These are phyloP conservation scores for Papilio polyxenes DNA, from an alignment of 1,140 invertebrate species.

Conservation along the genomic window DNA sequence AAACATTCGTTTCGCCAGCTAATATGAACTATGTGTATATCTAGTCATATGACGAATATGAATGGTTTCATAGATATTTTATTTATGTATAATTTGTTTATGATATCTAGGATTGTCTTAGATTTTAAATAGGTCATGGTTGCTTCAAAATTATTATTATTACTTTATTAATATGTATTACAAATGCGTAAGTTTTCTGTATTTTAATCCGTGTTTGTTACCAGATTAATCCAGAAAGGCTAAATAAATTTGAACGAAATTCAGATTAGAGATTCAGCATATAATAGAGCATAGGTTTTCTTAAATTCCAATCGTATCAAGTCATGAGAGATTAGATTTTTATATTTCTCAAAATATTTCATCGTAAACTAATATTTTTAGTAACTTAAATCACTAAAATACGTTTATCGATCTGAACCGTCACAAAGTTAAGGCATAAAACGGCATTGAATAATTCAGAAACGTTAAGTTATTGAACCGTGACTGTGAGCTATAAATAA, in stretches of 20 bases:
- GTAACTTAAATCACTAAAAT: neutral
- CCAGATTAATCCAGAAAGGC: too few relatives aligned
- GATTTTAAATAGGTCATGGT: neutral
- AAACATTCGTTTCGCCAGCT: slow-evolving; percentile 57
- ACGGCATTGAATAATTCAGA: slow-evolving; percentile 59
- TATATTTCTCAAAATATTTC: too few relatives aligned
- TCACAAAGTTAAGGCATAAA: slow-evolving; percentile 44
- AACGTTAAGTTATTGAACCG: slow-evolving; percentile 56
- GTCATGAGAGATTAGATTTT: too few relatives aligned
- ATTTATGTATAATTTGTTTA: neutral
- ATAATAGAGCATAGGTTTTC: too few relatives aligned
- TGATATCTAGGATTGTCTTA: neutral
- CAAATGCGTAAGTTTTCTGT: too few relatives aligned
- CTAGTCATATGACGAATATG: neutral
- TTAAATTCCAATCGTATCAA: too few relatives aligned
- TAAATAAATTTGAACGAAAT: too few relatives aligned
- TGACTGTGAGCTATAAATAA: slow-evolving; percentile 61
- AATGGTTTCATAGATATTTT: neutral
- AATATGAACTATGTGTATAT: neutral
- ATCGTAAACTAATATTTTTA: neutral
- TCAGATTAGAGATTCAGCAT: too few relatives aligned
- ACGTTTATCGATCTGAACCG: neutral
- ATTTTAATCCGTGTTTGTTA: too few relatives aligned
- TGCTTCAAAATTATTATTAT: neutral
- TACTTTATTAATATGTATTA: too few relatives aligned